These are phyloP conservation scores for Ceratina japonica DNA, from an alignment of 1,140 invertebrate genomes.

Conservation along the genomic window DNA sequence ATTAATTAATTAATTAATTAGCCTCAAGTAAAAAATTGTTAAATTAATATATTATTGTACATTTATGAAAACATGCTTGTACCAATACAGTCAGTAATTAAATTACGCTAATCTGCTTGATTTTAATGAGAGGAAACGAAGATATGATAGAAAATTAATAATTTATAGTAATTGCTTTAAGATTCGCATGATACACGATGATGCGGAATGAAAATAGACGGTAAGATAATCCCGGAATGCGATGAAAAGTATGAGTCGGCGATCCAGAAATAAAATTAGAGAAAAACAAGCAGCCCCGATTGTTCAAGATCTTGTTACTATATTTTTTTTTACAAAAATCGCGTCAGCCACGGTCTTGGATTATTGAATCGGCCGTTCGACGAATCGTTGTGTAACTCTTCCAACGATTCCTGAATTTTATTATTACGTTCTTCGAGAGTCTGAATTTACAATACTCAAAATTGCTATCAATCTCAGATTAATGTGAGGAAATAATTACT, in stretches of 20 bases:
- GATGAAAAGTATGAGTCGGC: slow-evolving; percentile 73
- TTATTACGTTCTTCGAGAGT: no score
- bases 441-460: background rate
- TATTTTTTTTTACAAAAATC: slow-evolving; percentile 23
- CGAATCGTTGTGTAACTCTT: background rate
- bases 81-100: no score
- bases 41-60: no score
- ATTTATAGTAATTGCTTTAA: slow-evolving; percentile 32
- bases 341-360: slow-evolving; percentile 8
- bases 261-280: slow-evolving; percentile 73
- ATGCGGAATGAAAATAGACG: slow-evolving; percentile 72
- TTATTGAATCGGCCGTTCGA: background rate
- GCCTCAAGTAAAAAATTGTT: no score
- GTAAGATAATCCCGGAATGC: slow-evolving; percentile 74
- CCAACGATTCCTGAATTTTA: background rate
- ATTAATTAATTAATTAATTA: no score
- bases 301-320: slow-evolving; percentile 36
- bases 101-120: no score
- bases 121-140: no score
- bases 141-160: slow-evolving; percentile 30
- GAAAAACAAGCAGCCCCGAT: slow-evolving; percentile 65
- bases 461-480: no score
- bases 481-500: no score
- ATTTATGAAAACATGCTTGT: no score
- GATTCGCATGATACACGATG: slow-evolving; percentile 48